Evolutionary conservation across 2,888 invertebrate genomes (phyloP).

Genomic region (Orthosia gracilis): DNA sequence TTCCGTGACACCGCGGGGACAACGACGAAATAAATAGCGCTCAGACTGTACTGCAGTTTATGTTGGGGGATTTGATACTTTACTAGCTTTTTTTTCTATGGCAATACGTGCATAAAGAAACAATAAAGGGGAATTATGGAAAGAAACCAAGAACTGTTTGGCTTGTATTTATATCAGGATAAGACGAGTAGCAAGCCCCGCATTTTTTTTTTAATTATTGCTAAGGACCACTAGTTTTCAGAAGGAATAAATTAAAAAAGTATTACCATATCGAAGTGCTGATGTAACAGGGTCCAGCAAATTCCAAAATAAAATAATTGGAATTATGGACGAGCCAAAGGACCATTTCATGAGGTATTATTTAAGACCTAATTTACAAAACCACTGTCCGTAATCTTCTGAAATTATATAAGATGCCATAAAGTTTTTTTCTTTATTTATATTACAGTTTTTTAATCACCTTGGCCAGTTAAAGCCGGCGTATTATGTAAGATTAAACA

Average conservation of each 20-base stretch:
- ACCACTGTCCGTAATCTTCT: not conserved
- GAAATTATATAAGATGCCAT: not conserved
- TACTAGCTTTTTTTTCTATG: not conserved
- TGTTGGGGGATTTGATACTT: slow-evolving; percentile 62
- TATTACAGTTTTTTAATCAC: not conserved
- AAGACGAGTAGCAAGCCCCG: not conserved
- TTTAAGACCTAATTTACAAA: not conserved
- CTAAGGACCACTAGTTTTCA: no score
- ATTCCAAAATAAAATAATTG: not conserved
- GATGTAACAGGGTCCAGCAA: not conserved
- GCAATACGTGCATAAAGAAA: no score
- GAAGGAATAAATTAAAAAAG: no score
- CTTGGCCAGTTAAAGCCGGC: not conserved
- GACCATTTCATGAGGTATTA: not conserved
- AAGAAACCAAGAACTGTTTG: not conserved
- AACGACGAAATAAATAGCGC: slow-evolving; percentile 79
- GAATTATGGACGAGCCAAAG: not conserved
- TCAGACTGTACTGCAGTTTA: slow-evolving; percentile 68
- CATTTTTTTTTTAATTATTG: no score
- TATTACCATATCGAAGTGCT: no score
- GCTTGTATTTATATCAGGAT: not conserved
- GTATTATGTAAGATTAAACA: not conserved
- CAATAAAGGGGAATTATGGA: no score
- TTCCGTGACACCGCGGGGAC: slow-evolving; percentile 80
- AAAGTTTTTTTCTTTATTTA: not conserved